phyloP scores from a whole-genome alignment of 2,113 vertebrate species.

The Stomatorhinus ivindoensis region DNA sequence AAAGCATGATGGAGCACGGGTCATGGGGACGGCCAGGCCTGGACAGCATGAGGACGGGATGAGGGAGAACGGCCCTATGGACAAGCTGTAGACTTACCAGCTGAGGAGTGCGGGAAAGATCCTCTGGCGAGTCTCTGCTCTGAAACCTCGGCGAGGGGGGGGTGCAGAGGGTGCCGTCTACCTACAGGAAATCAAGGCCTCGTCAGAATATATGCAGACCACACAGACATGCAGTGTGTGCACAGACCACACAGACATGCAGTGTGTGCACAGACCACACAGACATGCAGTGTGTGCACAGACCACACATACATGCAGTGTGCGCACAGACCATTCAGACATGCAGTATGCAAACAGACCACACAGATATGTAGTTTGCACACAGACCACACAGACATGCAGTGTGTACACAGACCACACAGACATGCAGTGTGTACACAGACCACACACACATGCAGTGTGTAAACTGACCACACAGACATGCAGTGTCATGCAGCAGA shows the following conservation, averaged over 20 bases:
- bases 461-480: no score
- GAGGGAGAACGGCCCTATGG: neutral
- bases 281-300: neutral
- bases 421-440: neutral
- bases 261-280: neutral
- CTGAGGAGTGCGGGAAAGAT: constrained; percentile 62
- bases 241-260: neutral
- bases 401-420: neutral
- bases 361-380: neutral
- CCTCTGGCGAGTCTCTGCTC: constrained; percentile 51
- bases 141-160: constrained; percentile 27
- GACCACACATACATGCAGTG: neutral
- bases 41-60: neutral
- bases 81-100: constrained; percentile 56
- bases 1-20: neutral
- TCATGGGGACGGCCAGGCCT: neutral
- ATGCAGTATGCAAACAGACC: neutral
- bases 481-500: neutral
- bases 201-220: neutral
- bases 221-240: neutral
- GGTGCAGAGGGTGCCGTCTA: constrained; percentile 36
- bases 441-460: neutral
- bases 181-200: constrained; percentile 34
- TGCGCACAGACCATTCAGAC: neutral
- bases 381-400: neutral